A percentile compares a stretch with the other conserved stretches of the same genome.
phyloP scores from a whole-genome alignment of 2,888 invertebrate species.

The Zygothrica quintamaculata region DNA sequence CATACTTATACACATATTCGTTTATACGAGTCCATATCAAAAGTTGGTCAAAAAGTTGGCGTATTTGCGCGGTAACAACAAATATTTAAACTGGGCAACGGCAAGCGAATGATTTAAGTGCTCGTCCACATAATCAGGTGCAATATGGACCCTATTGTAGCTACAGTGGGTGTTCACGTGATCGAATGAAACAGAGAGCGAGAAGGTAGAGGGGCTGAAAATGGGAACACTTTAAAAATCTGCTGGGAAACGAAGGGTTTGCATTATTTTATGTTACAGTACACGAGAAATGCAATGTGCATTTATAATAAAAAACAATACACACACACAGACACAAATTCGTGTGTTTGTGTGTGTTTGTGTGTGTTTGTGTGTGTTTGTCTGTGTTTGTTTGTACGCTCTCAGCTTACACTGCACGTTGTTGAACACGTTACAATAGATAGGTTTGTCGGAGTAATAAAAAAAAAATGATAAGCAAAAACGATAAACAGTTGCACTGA shows the following conservation, averaged over 20 bases:
- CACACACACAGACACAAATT: conserved; percentile 5
- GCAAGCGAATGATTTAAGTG: conserved; percentile 44
- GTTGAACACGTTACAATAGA: conserved; percentile 21
- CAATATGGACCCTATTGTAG: conserved; percentile 7
- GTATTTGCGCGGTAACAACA: conserved; percentile 40
- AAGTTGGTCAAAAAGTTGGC: conserved; percentile 65
- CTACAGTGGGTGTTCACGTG: background rate
- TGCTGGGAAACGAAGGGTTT: conserved; percentile 14
- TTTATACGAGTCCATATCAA: conserved; percentile 20
- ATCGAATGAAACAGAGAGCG: background rate
- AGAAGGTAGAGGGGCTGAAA: background rate
- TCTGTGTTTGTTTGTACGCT: background rate
- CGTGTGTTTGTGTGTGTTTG: background rate
- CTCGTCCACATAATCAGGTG: conserved; percentile 30
- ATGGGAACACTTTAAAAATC: background rate
- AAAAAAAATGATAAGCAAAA: too few relatives aligned
- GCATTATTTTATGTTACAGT: conserved; percentile 20
- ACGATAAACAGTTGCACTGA: conserved; percentile 11
- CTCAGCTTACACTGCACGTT: conserved; percentile 24
- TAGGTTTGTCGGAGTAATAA: conserved; percentile 11
- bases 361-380: background rate
- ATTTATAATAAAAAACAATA: background rate
- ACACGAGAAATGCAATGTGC: conserved; percentile 14
- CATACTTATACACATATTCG: background rate
- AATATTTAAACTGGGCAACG: conserved; percentile 58